phyloP scores from a whole-genome alignment of 2,113 vertebrate species.

The Lucifuga dentata region DNA sequence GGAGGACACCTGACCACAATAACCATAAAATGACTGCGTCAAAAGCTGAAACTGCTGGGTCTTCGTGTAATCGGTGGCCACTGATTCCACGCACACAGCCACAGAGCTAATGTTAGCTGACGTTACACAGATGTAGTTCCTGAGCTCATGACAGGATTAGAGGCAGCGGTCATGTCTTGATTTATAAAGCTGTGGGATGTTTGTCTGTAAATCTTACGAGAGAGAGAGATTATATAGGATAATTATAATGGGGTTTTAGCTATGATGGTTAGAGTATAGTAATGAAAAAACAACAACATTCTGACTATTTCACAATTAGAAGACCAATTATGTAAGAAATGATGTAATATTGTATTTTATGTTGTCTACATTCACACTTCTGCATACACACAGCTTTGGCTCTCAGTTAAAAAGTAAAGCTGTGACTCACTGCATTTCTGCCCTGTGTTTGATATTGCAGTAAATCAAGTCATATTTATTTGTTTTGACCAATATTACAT shows the following conservation, averaged over 20 bases:
- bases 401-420: not conserved
- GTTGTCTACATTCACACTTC: constrained; percentile 32
- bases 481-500: no score
- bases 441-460: not conserved
- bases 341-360: constrained; percentile 34
- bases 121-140: constrained; percentile 21
- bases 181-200: not conserved
- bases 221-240: constrained; percentile 12
- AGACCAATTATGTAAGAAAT: no score
- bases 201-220: constrained; percentile 12
- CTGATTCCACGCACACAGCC: not conserved
- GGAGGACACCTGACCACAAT: not conserved
- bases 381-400: not conserved
- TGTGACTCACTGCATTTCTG: not conserved
- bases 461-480: no score
- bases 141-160: constrained; percentile 58
- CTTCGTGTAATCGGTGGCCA: not conserved
- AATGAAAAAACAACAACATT: not conserved
- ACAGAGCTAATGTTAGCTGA: not conserved
- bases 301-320: not conserved
- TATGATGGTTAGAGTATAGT: constrained; percentile 18
- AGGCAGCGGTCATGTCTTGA: not conserved
- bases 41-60: not conserved
- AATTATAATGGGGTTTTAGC: not conserved
- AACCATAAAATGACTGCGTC: not conserved